These are phyloP conservation scores for Scalopus aquaticus DNA, from an alignment of 2,113 vertebrate genomes.

Conservation along the genomic window DNA sequence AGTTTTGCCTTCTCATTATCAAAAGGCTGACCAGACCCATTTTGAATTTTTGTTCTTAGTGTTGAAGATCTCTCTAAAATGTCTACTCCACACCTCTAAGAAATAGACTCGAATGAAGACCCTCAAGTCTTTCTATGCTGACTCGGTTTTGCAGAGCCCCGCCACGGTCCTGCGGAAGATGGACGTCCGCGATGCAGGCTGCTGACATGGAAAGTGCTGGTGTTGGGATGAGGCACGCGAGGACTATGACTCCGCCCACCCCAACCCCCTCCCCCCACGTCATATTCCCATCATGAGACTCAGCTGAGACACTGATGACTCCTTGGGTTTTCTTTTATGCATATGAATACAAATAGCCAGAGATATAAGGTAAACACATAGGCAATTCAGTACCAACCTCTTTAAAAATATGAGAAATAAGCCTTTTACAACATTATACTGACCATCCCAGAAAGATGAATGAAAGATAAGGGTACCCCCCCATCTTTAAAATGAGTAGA, in stretches of 20 bases:
- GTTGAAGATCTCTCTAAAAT: not conserved
- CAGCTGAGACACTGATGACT: not conserved
- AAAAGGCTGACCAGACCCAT: not conserved
- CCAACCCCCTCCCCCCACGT: not conserved
- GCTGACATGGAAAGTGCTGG: not conserved
- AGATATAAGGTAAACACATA: not conserved
- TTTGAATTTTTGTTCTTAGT: not conserved
- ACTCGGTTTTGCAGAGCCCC: not conserved
- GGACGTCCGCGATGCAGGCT: accelerated
- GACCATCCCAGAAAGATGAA: not conserved
- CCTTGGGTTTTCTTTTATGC: not conserved
- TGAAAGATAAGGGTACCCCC: not conserved
- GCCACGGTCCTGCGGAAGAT: not conserved
- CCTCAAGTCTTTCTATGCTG: not conserved
- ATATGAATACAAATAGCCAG: not conserved
- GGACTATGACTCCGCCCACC: not conserved
- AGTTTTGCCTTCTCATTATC: not conserved
- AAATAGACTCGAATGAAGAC: not conserved
- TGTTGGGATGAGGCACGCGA: accelerated
- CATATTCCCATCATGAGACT: not conserved
- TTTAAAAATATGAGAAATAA: not conserved
- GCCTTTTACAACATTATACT: not conserved
- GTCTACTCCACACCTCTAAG: not conserved
- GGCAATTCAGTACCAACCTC: not conserved
- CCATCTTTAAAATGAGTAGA: not conserved